A percentile compares a stretch with the other conserved stretches of the same genome.
These are phyloP conservation scores for Elephas maximus DNA, from an alignment of 2,113 vertebrate genomes.

Conservation along the genomic window DNA sequence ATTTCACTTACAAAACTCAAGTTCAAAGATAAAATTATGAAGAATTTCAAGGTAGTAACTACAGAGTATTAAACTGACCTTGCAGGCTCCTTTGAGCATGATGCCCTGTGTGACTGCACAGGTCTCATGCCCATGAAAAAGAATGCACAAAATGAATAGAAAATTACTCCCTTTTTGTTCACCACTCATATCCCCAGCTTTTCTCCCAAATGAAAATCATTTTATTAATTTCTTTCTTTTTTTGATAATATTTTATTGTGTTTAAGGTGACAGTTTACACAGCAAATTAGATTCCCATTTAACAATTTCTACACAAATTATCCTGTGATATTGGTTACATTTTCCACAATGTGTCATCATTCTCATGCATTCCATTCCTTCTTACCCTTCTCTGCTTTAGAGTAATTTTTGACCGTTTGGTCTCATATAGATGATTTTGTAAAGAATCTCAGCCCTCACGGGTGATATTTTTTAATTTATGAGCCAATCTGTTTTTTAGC, in stretches of 20 bases:
- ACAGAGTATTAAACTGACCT: too few relatives aligned
- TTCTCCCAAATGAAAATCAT: not conserved
- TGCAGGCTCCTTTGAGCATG: too few relatives aligned
- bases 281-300: not conserved
- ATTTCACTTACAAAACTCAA: too few relatives aligned
- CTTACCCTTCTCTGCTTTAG: too few relatives aligned
- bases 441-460: not conserved
- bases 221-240: not conserved
- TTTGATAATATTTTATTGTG: not conserved
- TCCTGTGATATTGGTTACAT: too few relatives aligned
- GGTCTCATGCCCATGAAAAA: not conserved
- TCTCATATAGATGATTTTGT: not conserved
- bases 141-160: not conserved
- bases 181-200: not conserved
- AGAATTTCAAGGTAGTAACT: too few relatives aligned
- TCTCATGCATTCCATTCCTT: too few relatives aligned
- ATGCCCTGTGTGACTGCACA: fast-evolving
- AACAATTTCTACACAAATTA: too few relatives aligned
- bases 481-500: not conserved
- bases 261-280: too few relatives aligned
- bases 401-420: too few relatives aligned
- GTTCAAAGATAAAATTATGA: too few relatives aligned
- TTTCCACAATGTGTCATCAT: too few relatives aligned
- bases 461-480: not conserved
- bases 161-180: not conserved